Percentiles rank a stretch among this genome's conserved stretches.
Conservation (phyloP, 2,113 vertebrate genomes). For the Corvus moneduloides region DNA sequence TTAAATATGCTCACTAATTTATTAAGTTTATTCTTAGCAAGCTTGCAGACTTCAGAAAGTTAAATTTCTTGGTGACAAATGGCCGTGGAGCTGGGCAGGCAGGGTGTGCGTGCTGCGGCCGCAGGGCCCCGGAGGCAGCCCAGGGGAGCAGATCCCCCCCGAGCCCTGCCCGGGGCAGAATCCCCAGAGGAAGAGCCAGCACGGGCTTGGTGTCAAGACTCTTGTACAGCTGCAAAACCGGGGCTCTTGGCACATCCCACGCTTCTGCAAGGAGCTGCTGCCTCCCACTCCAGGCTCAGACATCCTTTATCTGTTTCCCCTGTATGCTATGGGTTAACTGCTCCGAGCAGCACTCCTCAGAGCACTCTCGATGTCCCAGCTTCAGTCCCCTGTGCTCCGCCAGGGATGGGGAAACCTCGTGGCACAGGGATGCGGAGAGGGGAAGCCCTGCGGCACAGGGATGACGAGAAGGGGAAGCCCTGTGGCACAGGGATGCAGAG, state of each 20-base stretch:
- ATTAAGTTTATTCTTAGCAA: constrained; percentile 70
- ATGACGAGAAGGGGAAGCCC: background rate
- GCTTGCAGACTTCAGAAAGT: constrained; percentile 62
- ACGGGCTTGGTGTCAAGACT: background rate
- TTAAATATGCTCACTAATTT: constrained; percentile 65
- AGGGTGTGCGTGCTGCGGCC: background rate
- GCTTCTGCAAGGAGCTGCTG: background rate
- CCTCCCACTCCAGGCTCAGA: background rate
- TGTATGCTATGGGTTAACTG: background rate
- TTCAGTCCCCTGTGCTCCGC: background rate
- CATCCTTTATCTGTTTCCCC: background rate
- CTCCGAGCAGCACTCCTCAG: background rate
- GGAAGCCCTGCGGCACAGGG: background rate
- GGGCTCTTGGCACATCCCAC: background rate
- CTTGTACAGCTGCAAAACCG: background rate
- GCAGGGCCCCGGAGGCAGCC: background rate
- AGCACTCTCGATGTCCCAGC: background rate
- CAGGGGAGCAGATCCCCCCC: background rate
- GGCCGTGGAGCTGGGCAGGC: background rate
- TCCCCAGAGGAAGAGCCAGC: background rate
- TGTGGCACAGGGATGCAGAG: too few species aligned
- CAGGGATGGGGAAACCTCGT: background rate
- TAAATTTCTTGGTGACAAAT: constrained; percentile 66
- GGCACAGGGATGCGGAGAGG: background rate
- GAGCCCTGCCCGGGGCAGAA: background rate